Base-by-base conservation (phyloP, 2,888 invertebrate species). In the Meloe dianella region DNA sequence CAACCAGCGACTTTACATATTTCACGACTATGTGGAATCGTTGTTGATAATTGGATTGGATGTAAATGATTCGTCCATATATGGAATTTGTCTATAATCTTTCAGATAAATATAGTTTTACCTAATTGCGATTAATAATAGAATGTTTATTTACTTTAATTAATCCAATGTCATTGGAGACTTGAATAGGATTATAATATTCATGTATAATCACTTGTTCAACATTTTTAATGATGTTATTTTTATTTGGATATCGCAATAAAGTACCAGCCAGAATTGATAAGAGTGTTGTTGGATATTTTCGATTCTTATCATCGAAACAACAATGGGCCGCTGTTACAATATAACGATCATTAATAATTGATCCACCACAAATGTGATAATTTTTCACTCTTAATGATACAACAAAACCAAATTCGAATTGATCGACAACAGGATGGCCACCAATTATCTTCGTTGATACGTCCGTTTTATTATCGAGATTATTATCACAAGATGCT, bases 261-360 rank as follows among this genome's bases (percentile, higher is more conserved):
- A 68, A 24, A 61, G 12, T 63, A 32, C 68, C 68, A 17, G 65
- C 68, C 63, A 58, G 32, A 57, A 68, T 58, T 65, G 68, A 65
- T 57, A 68, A 60, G n/a, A 35, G 22, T 57, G 51, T 54, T 30
- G 68, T 20, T 20, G 65, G 61, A 22, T 41, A 51, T 17, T 60
- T 47, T 35, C 63, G 60, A 56, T 63, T 61, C 20, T 38, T 29
- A 10, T 54, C 54, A 35, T 69, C 64, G 41, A 68, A 68, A 35
- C 70, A 73, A 61, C 73, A 73, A 70, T 73, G 73, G 24, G 73
- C 73, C 3, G 73, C 73, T 30, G 73, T 73, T 35, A 73, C 17
- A 30, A 71, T 64, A 20, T 67, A 60, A 10, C 41, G 59, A 22
- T 63, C n/a, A 61, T 66, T 63, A 35, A 73, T 63, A 56, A 73